Percentiles rank a stretch among this genome's conserved stretches.
Evolutionary conservation across 2,888 invertebrate genomes (phyloP).

Genomic region (Sphaeridia pumilis): DNA sequence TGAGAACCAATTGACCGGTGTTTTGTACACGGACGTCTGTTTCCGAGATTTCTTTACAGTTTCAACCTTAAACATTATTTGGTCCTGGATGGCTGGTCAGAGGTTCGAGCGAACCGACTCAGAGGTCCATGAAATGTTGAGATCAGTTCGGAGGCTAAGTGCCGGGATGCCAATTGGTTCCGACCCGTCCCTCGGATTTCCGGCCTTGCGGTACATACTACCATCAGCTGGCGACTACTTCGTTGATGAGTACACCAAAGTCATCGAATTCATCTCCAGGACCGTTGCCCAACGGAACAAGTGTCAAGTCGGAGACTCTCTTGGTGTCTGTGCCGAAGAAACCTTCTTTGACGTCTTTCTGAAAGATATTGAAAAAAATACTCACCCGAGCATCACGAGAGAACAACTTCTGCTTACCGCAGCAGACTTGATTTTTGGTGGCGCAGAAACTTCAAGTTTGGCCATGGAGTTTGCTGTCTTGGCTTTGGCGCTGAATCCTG

Average conservation of each 20-base stretch:
- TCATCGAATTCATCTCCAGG: neutral
- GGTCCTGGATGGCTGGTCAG: neutral
- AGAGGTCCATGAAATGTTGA: neutral
- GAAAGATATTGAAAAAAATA: neutral
- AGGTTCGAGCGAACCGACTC: neutral
- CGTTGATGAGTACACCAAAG: too few species aligned
- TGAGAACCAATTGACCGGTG: neutral
- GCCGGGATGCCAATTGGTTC: too few species aligned
- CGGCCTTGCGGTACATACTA: neutral
- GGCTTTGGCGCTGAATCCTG: slow-evolving; percentile 11
- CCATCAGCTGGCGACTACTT: neutral
- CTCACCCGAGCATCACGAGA: neutral
- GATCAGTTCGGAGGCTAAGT: neutral
- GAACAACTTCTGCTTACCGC: neutral
- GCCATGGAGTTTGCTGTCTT: slow-evolving; percentile 14
- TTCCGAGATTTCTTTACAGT: neutral
- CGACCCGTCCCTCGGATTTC: neutral
- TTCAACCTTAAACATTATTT: neutral
- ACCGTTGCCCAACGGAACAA: neutral
- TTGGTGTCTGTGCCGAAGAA: too few species aligned
- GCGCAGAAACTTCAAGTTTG: slow-evolving; percentile 10
- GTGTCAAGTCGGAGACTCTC: too few species aligned
- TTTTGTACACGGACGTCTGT: neutral
- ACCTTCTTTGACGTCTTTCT: neutral
- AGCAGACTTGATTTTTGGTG: neutral